phyloP scores from a whole-genome alignment of 2,113 vertebrate species.

The Cinclus cinclus region DNA sequence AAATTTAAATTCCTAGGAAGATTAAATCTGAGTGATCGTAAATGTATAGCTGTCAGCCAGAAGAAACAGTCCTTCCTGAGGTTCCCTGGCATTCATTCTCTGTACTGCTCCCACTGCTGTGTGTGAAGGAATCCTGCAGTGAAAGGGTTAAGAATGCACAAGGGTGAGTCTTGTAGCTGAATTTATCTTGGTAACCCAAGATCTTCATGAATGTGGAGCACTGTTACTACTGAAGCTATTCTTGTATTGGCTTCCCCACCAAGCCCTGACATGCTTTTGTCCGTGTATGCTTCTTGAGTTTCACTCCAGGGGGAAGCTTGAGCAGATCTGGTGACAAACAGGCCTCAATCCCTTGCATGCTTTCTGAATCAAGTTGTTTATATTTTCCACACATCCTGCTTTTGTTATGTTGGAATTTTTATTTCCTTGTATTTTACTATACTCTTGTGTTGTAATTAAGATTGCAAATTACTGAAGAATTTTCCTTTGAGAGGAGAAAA shows the following conservation, averaged over 20 bases:
- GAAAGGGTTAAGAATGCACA: constrained; percentile 63
- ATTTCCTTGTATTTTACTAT: neutral
- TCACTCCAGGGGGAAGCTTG: constrained; percentile 54
- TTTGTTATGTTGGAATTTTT: neutral
- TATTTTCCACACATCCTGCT: constrained; percentile 15
- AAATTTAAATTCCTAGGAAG: neutral
- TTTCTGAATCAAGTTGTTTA: constrained; percentile 27
- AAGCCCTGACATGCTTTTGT: constrained; percentile 70
- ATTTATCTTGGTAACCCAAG: constrained; percentile 69
- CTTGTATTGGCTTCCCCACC: constrained; percentile 58
- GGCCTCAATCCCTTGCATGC: constrained; percentile 18
- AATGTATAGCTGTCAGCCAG: neutral
- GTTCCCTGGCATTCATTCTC: neutral
- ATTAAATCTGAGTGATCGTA: neutral
- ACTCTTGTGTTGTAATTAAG: neutral
- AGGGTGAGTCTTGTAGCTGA: constrained; percentile 50
- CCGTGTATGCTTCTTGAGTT: constrained; percentile 51
- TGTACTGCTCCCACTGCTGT: rapidly evolving
- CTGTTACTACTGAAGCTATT: constrained; percentile 64
- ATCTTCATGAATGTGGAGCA: constrained; percentile 56
- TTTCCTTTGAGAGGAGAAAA: neutral
- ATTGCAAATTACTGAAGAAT: neutral
- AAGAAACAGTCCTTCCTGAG: neutral
- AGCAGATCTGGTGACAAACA: constrained; percentile 68
- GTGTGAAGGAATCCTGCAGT: neutral